Base-by-base conservation (phyloP, 2,888 invertebrate genomes). In the Cyrtodaria siliqua region DNA sequence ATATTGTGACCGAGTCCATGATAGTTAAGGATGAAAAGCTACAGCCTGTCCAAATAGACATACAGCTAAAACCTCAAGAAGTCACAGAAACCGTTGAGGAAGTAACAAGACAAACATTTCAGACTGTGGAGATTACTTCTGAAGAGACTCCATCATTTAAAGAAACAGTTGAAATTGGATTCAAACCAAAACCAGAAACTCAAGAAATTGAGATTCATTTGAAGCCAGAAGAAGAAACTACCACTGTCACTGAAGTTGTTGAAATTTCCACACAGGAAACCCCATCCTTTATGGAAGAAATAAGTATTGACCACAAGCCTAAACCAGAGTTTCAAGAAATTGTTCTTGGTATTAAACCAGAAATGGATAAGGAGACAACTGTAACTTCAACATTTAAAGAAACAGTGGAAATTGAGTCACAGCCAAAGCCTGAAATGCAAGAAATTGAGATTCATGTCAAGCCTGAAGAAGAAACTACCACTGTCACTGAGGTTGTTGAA, bases 111-210 rank as follows among this genome's bases (percentile, higher is more conserved):
- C 60, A 70, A 56, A 67, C 52, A 4, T 61, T 38, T 24, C 67
- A 70, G 40, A 40, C 49, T 16, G 24, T 79, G 44, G 77, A 77
- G 44, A 52, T 77, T 44, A 24, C 14, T n/a, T 3, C 26, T 20
- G 62, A 69, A 49, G 60, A 70, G 59, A 52, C 33, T 6, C 61
- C 69, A 27, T 49, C 56, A 24, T 63, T 64, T 20, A 56, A 53
- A 56, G 67, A 76, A 42, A 59, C 56, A 56, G 56, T 66, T 38
- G 60, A 61, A 49, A 53, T 82, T 29, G 59, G 69, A 26, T 42
- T 53, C 9, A 66, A 73, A 49, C 72, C 66, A 27, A 26, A 73
- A 55, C 42, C 59, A 27, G 57, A 59, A 40, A 26, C 49, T 49
- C 49, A 9, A 49, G 49, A 8, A n/a, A 18, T 14, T 16, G 49